Evolutionary conservation across 1,140 invertebrate genomes (phyloP), one percentile per base, ranked within the genome.

Genomic region (Diploscapter pachys): DNA sequence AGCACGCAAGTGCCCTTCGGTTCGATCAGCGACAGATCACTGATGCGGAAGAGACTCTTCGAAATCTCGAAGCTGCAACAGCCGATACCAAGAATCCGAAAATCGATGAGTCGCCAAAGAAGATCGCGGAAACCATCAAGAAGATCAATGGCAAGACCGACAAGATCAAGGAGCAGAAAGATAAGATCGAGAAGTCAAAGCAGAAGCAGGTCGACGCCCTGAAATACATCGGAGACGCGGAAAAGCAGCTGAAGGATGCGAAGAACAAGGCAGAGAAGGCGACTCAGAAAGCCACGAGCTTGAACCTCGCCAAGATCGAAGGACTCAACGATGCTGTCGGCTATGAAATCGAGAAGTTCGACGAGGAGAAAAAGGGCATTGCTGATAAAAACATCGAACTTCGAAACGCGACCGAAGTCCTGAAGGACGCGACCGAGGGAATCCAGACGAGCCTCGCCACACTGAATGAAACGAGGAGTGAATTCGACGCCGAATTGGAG

Each of bases 241-340:
- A 78, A 90, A 89, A 54, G 83, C 90, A 8, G 87, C 85, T 6
- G 85, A 87, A 9, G 86, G 82, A 72, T 87, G 89, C 4, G 54
- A 72, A 8, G 74, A 82, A 9, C 88, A 89, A 3, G 81, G 82
- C 51, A 74, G 86, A 5, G 82, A 84, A 5, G 90, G 89, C 9
- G 77, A 80, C 61, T 56, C 66, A 69, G 65, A 9, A 51, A 9
- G 54, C 69, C 3, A 61, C 52, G 8, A 62, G 62, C 51, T 63
- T 73, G 5, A 62, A 72, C 56, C 50, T 76, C 2, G 11, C 56
- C 64, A 76, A 76, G 50, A 57, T 71, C 13, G 13, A 76, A 55
- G 61, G 62, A 4, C 69, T 76, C 11, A 51, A 59, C 5, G 65
- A 76, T 49, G 70, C 69, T 31, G 67, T 72, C n/a, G 0, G 53